Evolutionary conservation across 30 jellyfish, hydroid and myxozoan genomes (phyloP).

Genomic region (Catostylus mosaicus): DNA sequence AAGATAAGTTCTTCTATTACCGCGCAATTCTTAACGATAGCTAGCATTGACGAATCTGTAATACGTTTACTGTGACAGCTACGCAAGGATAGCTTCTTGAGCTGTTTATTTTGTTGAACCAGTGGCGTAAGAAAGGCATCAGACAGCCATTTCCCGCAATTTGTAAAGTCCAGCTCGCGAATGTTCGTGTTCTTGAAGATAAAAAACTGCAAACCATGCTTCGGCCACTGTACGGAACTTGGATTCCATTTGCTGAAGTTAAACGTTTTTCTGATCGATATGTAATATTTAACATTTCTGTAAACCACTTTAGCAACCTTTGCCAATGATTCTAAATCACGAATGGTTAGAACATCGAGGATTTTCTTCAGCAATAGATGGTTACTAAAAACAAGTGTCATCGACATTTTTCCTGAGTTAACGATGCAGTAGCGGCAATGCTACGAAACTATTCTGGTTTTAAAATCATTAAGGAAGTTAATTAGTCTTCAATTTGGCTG

Average conservation of each 20-base stretch:
- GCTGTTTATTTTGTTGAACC: not conserved
- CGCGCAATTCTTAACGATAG: conserved; percentile 24
- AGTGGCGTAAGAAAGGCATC: conserved; percentile 16
- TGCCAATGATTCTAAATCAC: conserved; percentile 2
- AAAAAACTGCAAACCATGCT: not conserved
- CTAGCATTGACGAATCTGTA: not conserved
- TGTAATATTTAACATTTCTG: not conserved
- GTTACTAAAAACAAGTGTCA: not conserved
- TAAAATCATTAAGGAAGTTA: too few species aligned
- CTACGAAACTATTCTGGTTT: too few species aligned
- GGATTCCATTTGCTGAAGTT: conserved; percentile 14
- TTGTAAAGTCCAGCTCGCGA: conserved; percentile 1
- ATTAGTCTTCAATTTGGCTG: too few species aligned
- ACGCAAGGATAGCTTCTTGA: conserved; percentile 16
- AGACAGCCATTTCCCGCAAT: conserved; percentile 43
- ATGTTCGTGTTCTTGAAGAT: not conserved
- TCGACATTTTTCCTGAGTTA: not conserved
- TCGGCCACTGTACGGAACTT: not conserved
- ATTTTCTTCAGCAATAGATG: conserved; percentile 4
- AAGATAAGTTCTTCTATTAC: conserved; percentile 19
- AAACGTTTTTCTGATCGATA: not conserved
- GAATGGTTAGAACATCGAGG: not conserved
- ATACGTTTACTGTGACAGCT: conserved; percentile 6
- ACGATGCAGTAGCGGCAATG: too few species aligned
- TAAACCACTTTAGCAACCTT: not conserved